Base-by-base conservation (phyloP, 1,140 invertebrate genomes). In the Pachyrhynchus sulphureomaculatus region DNA sequence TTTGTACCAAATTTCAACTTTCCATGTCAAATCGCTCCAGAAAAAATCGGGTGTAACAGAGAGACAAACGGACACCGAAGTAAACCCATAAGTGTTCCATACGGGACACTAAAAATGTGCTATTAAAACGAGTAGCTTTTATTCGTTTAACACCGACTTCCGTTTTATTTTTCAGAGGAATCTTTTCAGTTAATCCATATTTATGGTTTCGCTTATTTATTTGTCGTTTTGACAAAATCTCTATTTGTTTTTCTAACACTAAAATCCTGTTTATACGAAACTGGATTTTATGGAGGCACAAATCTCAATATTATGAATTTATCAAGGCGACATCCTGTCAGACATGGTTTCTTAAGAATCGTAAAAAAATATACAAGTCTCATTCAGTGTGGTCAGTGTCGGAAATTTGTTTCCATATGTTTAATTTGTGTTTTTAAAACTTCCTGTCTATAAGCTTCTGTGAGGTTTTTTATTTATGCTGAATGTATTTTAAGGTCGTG, bases 311-410 rank as follows among this genome's bases (percentile, higher is more conserved):
- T 54, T 42, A 48, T 51, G 36, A 47, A 41, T 51, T n/a, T 49
- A 59, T 39, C 47, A 15, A 24, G 37, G 44, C 51, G 51, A 62
- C 60, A 62, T 62, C 60, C 60, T 62, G 60, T 51, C 60, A 62
- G 60, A 39, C 48, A 12, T 34, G 47, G 18, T n/a, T 32, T 17
- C 49, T 23, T 33, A 20, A 4, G 36, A 24, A 62, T 62, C 60
- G 52, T 55, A 56, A 48, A 55, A 62, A 62, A 62, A 62, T 62
- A 62, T 62, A 62, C 60, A 62, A 55, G 49, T 51, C 52, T 10
- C 51, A 42, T 37, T 48, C 34, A 17, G 60, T 55, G 60, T 56
- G 60, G 60, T 62, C 58, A 62, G 34, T 49, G 36, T 55, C 60
- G 51, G 49, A 55, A 55, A 62, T 62, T 23, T 55, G 41, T 55